Evolutionary conservation across 2,797 vertebrate species (phyloP).

Genomic region (Cirrhinus mrigala): DNA sequence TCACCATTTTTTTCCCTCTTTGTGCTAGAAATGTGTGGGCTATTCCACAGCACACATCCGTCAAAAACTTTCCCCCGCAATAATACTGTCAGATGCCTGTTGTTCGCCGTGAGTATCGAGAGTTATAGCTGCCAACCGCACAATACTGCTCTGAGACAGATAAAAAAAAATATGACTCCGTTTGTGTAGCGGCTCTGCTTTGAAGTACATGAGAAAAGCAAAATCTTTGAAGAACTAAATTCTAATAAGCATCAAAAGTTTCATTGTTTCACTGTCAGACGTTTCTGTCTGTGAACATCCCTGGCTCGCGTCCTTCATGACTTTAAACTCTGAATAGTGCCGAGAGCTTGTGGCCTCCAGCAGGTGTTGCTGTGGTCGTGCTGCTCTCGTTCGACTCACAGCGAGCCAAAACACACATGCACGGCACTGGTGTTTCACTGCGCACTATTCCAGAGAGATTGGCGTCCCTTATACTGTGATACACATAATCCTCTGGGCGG

Average conservation of each 20-base stretch:
- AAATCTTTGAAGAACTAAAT: constrained; percentile 34
- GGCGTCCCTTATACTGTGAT: neutral
- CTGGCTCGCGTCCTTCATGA: neutral
- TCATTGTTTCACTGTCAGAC: neutral
- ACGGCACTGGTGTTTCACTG: neutral
- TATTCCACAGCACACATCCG: constrained; percentile 37
- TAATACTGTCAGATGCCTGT: constrained; percentile 57
- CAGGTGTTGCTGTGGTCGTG: constrained; percentile 60
- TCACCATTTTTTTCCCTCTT: constrained; percentile 57
- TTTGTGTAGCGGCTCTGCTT: constrained; percentile 35
- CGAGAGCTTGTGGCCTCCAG: constrained; percentile 37
- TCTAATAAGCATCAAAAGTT: constrained; percentile 21
- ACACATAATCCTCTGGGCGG: neutral
- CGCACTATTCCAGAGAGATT: neutral
- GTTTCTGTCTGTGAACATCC: neutral
- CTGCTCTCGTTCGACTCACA: neutral
- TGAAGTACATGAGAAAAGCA: constrained; percentile 32
- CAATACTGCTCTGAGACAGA: constrained; percentile 18
- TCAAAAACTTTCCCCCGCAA: constrained; percentile 47
- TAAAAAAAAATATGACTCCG: constrained; percentile 37
- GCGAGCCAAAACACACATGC: neutral
- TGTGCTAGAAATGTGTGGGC: constrained; percentile 64
- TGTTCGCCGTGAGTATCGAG: constrained; percentile 47
- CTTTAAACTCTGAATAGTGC: constrained; percentile 1
- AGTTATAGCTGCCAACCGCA: constrained; percentile 41